Evolutionary conservation across 2,113 vertebrate species (phyloP).

Genomic region (Onychostruthus taczanowskii): DNA sequence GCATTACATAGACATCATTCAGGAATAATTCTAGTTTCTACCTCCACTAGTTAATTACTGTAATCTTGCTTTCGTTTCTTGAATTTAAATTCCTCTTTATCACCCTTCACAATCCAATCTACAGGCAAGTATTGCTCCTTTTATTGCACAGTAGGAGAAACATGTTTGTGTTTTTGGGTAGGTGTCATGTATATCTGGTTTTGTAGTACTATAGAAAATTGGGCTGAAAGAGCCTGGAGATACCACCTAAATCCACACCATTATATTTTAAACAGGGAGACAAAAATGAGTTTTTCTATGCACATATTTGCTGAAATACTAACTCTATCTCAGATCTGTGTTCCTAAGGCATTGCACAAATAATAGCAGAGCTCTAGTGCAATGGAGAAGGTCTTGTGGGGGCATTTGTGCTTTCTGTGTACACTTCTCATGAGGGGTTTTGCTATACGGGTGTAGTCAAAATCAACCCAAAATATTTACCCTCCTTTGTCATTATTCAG

Average conservation of each 20-base stretch:
- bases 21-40: not conserved
- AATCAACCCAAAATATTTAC: not conserved
- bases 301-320: conserved; percentile 14
- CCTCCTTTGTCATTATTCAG: not conserved
- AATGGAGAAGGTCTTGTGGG: not conserved
- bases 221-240: not conserved
- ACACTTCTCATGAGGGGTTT: not conserved
- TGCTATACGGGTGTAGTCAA: not conserved
- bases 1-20: not conserved
- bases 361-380: not conserved
- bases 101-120: not conserved
- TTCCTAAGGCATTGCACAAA: not conserved
- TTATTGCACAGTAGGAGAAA: not conserved
- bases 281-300: not conserved
- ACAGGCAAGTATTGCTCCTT: not conserved
- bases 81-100: not conserved
- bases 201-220: not conserved
- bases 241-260: not conserved
- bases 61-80: not conserved
- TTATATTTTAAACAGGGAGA: conserved; percentile 2
- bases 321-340: conserved; percentile 2
- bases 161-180: not conserved
- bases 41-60: not conserved
- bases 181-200: not conserved
- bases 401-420: not conserved